Conservation (phyloP, 2,797 vertebrate genomes). For the Hipposideros larvatus region DNA sequence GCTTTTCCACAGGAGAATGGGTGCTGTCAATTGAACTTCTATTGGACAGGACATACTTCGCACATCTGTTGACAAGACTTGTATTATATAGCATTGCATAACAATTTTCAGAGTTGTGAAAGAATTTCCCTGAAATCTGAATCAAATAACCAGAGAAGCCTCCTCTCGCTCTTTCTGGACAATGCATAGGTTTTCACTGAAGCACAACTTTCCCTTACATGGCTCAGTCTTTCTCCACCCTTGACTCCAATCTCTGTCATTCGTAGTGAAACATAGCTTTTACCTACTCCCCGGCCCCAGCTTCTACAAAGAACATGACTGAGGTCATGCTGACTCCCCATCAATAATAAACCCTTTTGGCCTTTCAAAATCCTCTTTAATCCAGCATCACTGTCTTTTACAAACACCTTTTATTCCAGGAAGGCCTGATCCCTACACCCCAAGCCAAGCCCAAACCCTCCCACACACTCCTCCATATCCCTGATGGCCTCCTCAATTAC, state of each 20-base stretch:
- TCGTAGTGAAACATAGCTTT: neutral
- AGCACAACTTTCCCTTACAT: neutral
- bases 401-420: slow-evolving; percentile 20
- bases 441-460: slow-evolving; percentile 43
- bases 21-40: neutral
- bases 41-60: neutral
- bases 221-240: neutral
- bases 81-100: neutral
- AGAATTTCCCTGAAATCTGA: neutral
- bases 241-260: neutral
- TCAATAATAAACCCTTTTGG: slow-evolving; percentile 47
- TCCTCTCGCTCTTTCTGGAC: neutral
- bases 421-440: neutral
- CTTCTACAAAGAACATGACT: neutral
- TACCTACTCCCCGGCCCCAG: neutral
- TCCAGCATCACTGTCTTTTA: slow-evolving; percentile 19
- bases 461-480: neutral
- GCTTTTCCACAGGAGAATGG: neutral
- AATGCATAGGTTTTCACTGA: neutral
- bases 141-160: neutral
- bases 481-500: neutral
- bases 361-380: slow-evolving; percentile 61
- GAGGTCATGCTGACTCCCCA: neutral
- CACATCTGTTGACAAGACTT: neutral
- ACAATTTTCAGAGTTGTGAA: neutral